Percentiles rank a stretch among this genome's conserved stretches.
These are phyloP conservation scores for Enchytraeus crypticus DNA, from an alignment of 2,888 invertebrate species.

Conservation along the genomic window DNA sequence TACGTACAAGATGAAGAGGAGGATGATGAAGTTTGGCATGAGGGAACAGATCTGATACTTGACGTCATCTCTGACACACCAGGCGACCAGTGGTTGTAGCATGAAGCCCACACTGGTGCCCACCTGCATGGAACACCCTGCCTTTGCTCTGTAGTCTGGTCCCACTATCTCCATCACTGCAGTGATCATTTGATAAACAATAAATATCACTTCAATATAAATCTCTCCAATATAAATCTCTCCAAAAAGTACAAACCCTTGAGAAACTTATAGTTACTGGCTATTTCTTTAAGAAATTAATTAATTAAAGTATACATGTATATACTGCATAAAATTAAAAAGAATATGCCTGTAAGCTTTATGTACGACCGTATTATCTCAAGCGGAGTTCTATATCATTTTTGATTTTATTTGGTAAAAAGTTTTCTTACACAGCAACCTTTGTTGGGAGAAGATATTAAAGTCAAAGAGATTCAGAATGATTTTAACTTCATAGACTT, in stretches of 20 bases:
- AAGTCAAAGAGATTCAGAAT: too few species aligned
- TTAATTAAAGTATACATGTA: too few species aligned
- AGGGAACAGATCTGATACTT: slow-evolving; percentile 11
- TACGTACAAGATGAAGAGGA: slow-evolving; percentile 15
- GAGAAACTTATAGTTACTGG: neutral
- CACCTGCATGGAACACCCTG: slow-evolving; percentile 13
- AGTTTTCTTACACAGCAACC: too few species aligned
- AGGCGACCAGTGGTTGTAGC: slow-evolving; percentile 15
- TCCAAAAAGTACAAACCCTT: neutral
- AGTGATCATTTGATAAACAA: neutral
- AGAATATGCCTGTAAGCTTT: too few species aligned
- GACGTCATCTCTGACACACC: slow-evolving; percentile 16
- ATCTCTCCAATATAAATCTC: neutral
- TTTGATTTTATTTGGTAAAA: too few species aligned
- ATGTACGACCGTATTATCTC: too few species aligned
- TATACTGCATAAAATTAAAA: too few species aligned
- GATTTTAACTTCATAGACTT: too few species aligned
- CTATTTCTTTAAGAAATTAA: too few species aligned
- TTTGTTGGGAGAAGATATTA: too few species aligned
- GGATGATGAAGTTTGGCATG: slow-evolving; percentile 4
- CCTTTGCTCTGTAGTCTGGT: slow-evolving; percentile 9
- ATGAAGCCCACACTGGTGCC: slow-evolving; percentile 18
- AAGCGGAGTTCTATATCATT: too few species aligned
- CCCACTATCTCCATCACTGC: slow-evolving; percentile 21
- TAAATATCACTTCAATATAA: neutral